Conservation (phyloP, 2,797 vertebrate genomes). For the Simalia tracyae region DNA sequence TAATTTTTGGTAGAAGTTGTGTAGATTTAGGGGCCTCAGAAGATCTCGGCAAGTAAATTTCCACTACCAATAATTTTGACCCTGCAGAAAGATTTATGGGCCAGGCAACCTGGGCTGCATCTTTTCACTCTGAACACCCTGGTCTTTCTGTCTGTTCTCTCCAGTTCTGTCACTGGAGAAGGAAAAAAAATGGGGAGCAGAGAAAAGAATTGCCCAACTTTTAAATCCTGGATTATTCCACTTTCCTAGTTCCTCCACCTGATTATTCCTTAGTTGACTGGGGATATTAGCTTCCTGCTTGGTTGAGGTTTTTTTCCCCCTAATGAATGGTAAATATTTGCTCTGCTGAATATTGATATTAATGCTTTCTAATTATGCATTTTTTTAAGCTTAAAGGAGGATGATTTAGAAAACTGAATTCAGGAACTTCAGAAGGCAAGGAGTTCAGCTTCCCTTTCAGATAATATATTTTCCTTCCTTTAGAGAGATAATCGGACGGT, state of each 20-base stretch:
- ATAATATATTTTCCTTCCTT: background rate
- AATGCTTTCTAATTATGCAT: background rate
- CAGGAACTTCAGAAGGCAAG: background rate
- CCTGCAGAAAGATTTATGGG: background rate
- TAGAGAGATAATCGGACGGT: background rate
- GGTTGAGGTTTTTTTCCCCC: background rate
- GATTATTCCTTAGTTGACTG: background rate
- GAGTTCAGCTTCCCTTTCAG: too few species aligned
- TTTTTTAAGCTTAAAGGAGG: background rate
- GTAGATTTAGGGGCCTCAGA: background rate
- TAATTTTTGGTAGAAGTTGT: background rate
- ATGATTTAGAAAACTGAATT: background rate
- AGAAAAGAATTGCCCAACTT: background rate
- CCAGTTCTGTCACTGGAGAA: background rate
- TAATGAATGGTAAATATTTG: background rate
- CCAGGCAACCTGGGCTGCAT: background rate
- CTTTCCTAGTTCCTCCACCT: background rate
- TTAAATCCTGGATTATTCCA: background rate
- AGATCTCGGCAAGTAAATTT: background rate
- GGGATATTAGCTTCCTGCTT: background rate
- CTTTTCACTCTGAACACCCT: background rate
- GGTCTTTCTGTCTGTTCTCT: too few species aligned
- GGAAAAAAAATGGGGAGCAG: too few species aligned
- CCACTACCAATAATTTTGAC: background rate
- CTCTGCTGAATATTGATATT: background rate